These are phyloP conservation scores for Reinhardtius hippoglossoides DNA, from an alignment of 2,113 vertebrate species.

Conservation along the genomic window DNA sequence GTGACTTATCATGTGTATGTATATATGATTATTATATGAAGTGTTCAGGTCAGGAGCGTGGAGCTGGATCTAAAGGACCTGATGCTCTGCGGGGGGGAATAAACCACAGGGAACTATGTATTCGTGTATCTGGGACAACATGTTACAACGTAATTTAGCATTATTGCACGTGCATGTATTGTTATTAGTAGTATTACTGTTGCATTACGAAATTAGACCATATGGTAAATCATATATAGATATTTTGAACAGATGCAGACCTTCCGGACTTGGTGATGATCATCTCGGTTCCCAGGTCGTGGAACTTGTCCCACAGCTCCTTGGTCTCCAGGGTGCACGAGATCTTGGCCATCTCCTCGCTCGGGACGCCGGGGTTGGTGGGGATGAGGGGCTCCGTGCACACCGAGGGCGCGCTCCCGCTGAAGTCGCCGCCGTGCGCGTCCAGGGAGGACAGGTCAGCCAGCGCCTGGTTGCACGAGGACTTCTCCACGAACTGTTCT, in stretches of 20 bases:
- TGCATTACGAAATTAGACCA: too few relatives aligned
- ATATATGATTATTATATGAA: too few relatives aligned
- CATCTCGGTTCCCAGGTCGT: constrained; percentile 98
- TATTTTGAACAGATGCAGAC: constrained; percentile 63
- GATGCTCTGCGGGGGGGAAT: too few relatives aligned
- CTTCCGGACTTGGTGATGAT: constrained; percentile 99
- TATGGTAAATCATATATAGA: too few relatives aligned
- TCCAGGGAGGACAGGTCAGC: constrained; percentile 90
- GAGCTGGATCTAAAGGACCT: too few relatives aligned
- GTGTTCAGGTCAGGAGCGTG: too few relatives aligned
- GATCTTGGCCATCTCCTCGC: constrained; percentile 98
- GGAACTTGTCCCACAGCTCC: constrained; percentile 99
- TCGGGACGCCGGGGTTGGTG: constrained; percentile 91
- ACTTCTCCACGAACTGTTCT: constrained; percentile 98
- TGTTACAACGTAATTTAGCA: too few relatives aligned
- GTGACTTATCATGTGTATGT: too few relatives aligned
- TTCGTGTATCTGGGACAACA: too few relatives aligned
- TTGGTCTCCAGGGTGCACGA: constrained; percentile 97
- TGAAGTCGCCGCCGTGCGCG: constrained; percentile 85
- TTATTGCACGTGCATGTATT: not conserved
- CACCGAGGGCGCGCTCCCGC: constrained; percentile 82
- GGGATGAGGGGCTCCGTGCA: constrained; percentile 97
- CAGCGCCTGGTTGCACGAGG: constrained; percentile 89
- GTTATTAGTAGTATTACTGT: not conserved
- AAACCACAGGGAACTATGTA: too few relatives aligned